Percentiles rank a stretch among this genome's conserved stretches.
phyloP scores from a whole-genome alignment of 2,888 invertebrate species.

The Cryptus armator region DNA sequence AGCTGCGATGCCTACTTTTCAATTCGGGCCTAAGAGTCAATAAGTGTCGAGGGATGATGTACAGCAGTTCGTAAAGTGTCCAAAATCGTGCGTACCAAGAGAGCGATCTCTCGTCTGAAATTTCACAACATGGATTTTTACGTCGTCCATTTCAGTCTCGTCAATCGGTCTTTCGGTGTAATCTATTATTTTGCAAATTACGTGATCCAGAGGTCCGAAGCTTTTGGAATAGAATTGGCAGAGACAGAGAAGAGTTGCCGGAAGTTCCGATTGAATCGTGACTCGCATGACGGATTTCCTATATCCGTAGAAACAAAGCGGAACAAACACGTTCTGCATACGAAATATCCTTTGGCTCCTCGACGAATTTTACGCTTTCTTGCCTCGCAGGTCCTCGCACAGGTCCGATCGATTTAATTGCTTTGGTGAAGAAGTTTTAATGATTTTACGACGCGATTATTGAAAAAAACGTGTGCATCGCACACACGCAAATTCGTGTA shows the following conservation, averaged over 20 bases:
- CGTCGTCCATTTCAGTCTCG: slow-evolving; percentile 2
- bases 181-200: slow-evolving; percentile 37
- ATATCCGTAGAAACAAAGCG: slow-evolving; percentile 30
- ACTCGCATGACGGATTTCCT: slow-evolving; percentile 56
- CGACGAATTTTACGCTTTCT: slow-evolving; percentile 26
- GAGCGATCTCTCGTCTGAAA: background rate
- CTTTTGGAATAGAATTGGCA: slow-evolving; percentile 42
- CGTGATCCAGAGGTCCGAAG: slow-evolving; percentile 34
- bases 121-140: background rate
- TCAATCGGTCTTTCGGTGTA: background rate
- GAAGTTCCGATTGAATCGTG: slow-evolving; percentile 66
- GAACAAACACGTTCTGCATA: slow-evolving; percentile 54
- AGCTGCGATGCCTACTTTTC: slow-evolving; percentile 80
- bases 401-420: slow-evolving; percentile 9
- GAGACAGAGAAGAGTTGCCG: slow-evolving; percentile 36
- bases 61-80: slow-evolving; percentile 70
- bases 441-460: too few relatives aligned
- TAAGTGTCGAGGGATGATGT: slow-evolving; percentile 84
- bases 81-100: slow-evolving; percentile 75
- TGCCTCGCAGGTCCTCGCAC: background rate
- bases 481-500: too few relatives aligned
- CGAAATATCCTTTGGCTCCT: slow-evolving; percentile 50
- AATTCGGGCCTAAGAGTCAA: slow-evolving; percentile 83
- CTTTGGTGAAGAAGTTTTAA: slow-evolving; percentile 7
- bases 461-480: too few relatives aligned